Percentiles rank a stretch among this genome's conserved stretches.
Conservation (phyloP, 2,797 vertebrate species). For the Sebastes dallii region DNA sequence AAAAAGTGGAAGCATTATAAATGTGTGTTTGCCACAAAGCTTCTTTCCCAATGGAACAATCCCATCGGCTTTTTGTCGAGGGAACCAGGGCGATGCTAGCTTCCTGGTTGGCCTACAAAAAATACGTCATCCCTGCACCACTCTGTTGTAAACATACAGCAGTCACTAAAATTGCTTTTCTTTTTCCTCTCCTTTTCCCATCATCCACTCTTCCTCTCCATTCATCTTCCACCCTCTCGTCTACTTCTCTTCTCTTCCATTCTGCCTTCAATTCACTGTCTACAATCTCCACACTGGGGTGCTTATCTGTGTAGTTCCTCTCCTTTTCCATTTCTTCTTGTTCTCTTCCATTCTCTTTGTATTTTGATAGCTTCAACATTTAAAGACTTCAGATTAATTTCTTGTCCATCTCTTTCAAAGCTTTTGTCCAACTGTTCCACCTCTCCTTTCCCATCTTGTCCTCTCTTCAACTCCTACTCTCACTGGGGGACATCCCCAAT, state of each 20-base stretch:
- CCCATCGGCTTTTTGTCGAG: no score
- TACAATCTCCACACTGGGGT: background rate
- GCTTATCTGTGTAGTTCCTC: background rate
- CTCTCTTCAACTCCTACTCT: slow-evolving; percentile 33
- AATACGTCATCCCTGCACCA: no score
- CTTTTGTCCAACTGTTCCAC: slow-evolving; percentile 16
- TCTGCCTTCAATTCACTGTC: background rate
- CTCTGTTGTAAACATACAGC: background rate
- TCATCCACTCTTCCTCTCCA: background rate
- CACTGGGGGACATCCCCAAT: slow-evolving; percentile 47
- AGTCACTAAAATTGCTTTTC: background rate
- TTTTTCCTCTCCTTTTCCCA: background rate
- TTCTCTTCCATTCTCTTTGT: background rate
- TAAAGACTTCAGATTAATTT: background rate
- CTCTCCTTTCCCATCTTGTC: slow-evolving; percentile 10
- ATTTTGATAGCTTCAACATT: slow-evolving; percentile 5
- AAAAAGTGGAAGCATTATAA: no score
- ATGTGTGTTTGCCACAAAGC: no score
- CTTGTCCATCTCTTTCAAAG: slow-evolving; percentile 3
- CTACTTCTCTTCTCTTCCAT: background rate
- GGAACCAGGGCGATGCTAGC: no score
- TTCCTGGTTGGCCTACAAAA: no score
- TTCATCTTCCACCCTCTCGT: background rate
- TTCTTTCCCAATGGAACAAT: no score
- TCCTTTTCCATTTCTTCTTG: background rate